A percentile compares a stretch with the other conserved stretches of the same genome.
phyloP scores from a whole-genome alignment of 1,140 invertebrate species.

The Apis laboriosa region DNA sequence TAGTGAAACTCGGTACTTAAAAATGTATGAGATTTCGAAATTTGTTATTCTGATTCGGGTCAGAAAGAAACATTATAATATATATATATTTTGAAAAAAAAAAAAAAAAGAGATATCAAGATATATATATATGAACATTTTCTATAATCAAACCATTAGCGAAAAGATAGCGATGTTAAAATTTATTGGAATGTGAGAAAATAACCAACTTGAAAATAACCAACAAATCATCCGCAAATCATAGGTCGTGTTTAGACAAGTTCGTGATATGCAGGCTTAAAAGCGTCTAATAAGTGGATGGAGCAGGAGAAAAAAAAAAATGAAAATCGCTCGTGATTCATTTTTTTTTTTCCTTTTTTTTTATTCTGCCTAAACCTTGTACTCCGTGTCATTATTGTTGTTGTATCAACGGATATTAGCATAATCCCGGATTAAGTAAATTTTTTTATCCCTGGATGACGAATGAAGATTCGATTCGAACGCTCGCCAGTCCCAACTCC shows the following conservation, averaged over 20 bases:
- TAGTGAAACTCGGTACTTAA: too few relatives aligned
- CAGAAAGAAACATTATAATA: too few relatives aligned
- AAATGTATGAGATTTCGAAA: too few relatives aligned
- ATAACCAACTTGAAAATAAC: background rate
- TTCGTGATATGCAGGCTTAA: background rate
- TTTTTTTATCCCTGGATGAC: constrained; percentile 36
- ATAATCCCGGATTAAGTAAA: constrained; percentile 51
- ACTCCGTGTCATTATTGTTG: constrained; percentile 37
- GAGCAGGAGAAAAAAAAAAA: background rate
- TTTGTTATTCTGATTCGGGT: too few relatives aligned
- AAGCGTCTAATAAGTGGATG: background rate
- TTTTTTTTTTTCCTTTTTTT: background rate
- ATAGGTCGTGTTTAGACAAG: background rate
- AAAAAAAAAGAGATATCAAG: too few relatives aligned
- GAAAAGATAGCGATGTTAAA: too few relatives aligned
- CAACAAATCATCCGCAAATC: background rate
- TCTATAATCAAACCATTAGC: too few relatives aligned
- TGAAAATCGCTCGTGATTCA: background rate
- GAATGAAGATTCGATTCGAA: constrained; percentile 35
- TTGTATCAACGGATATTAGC: constrained; percentile 38
- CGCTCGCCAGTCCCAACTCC: background rate
- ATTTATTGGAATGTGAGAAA: background rate
- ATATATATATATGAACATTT: too few relatives aligned
- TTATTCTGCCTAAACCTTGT: constrained; percentile 2
- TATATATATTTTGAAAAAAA: too few relatives aligned